A percentile compares a stretch with the other conserved stretches of the same genome.
Evolutionary conservation across 2,113 vertebrate species (phyloP).

Genomic region (Callionymus lyra): DNA sequence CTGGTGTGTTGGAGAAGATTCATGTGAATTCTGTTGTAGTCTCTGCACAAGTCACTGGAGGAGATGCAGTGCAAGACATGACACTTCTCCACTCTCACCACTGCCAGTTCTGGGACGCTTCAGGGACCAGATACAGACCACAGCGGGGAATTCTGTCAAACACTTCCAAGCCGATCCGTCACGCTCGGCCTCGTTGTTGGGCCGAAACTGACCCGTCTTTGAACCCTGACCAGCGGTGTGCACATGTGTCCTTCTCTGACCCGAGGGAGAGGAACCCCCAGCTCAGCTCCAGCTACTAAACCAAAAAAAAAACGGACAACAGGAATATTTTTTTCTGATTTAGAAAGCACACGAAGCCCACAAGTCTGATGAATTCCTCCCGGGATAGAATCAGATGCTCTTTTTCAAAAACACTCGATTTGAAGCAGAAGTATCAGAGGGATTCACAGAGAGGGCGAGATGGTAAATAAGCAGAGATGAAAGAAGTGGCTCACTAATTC

Average conservation of each 20-base stretch:
- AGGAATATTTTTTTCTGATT: too few relatives aligned
- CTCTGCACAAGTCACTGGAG: neutral
- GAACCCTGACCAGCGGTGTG: conserved; percentile 9
- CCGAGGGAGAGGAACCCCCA: neutral
- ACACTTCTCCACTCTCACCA: conserved; percentile 23
- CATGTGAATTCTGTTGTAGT: too few relatives aligned
- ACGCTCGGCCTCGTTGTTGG: neutral
- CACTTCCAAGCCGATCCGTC: conserved; percentile 18
- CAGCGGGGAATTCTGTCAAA: conserved; percentile 29
- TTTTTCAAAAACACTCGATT: conserved; percentile 9
- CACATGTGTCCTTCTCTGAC: conserved; percentile 17
- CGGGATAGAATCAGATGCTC: conserved; percentile 35
- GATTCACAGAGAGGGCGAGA: conserved; percentile 19
- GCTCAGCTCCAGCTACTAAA: neutral
- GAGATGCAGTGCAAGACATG: conserved; percentile 15
- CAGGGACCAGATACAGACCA: conserved; percentile 17
- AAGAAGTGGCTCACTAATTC: neutral
- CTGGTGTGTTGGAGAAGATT: too few relatives aligned
- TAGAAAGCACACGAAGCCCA: too few relatives aligned
- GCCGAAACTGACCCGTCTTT: conserved; percentile 21
- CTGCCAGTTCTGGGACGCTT: conserved; percentile 22
- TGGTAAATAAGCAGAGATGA: conserved; percentile 10
- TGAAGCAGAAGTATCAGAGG: conserved; percentile 9
- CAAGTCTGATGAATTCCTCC: conserved; percentile 27
- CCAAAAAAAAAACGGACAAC: too few relatives aligned